Percentiles rank a stretch among this genome's conserved stretches.
Evolutionary conservation across 2,797 vertebrate genomes (phyloP).

Genomic region (Brachymystax lenok): DNA sequence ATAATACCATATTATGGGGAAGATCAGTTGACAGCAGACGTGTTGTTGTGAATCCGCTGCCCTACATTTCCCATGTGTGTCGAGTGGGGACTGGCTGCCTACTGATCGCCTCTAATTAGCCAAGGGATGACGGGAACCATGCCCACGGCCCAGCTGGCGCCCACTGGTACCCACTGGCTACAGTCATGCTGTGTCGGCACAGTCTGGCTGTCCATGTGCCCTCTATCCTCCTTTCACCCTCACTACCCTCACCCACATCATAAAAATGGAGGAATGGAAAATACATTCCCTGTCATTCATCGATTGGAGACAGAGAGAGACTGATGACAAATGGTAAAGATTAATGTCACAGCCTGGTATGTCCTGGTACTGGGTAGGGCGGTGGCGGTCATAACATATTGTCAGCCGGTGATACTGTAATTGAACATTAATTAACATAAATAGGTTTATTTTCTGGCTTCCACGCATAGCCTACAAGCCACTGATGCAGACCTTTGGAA

Average conservation of each 20-base stretch:
- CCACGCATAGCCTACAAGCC: no score
- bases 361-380: no score
- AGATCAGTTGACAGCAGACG: constrained; percentile 65
- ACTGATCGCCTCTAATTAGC: constrained; percentile 33
- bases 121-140: constrained; percentile 40
- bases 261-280: constrained; percentile 18
- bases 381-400: no score
- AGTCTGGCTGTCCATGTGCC: background rate
- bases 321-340: constrained; percentile 67
- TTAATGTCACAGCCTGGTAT: constrained; percentile 45
- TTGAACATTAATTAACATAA: no score
- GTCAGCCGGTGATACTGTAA: no score
- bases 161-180: constrained; percentile 26
- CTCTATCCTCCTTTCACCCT: background rate
- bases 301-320: constrained; percentile 58
- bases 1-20: constrained; percentile 13
- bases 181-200: background rate
- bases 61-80: constrained; percentile 33
- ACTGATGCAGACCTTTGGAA: no score
- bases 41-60: constrained; percentile 45
- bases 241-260: background rate
- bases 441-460: no score
- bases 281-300: constrained; percentile 50
- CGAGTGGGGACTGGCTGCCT: constrained; percentile 31
- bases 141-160: constrained; percentile 49